Percentiles rank a stretch among this genome's conserved stretches.
These are phyloP conservation scores for Chelon auratus DNA, from an alignment of 2,797 vertebrate species.

Conservation along the genomic window DNA sequence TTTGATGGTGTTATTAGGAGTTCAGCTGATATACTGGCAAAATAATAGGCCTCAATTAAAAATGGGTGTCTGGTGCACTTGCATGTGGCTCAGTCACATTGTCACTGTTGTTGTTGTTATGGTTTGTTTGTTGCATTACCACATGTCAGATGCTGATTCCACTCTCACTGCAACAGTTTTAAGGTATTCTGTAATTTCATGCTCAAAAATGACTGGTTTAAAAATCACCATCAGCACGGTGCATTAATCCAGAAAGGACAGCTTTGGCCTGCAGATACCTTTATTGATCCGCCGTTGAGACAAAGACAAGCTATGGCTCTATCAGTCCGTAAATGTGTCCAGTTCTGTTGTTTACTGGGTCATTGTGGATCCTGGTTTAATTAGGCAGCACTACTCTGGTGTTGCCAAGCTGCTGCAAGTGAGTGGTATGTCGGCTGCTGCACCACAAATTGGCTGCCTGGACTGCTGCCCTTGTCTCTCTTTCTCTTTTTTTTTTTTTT, in stretches of 20 bases:
- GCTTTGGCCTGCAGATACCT: background rate
- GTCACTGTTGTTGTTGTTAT: slow-evolving; percentile 23
- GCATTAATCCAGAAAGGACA: background rate
- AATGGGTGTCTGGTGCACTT: slow-evolving; percentile 8
- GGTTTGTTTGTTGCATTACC: slow-evolving; percentile 31
- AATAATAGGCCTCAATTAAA: slow-evolving; percentile 59
- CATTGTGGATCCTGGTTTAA: slow-evolving; percentile 41
- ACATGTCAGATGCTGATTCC: slow-evolving; percentile 14
- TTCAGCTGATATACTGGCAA: slow-evolving; percentile 40
- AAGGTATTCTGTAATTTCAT: background rate
- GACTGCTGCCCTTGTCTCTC: background rate
- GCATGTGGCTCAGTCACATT: slow-evolving; percentile 23
- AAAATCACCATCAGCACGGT: background rate
- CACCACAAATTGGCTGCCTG: slow-evolving; percentile 21
- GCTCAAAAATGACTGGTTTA: background rate
- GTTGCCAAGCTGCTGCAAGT: slow-evolving; percentile 59
- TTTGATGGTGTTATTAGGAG: slow-evolving; percentile 56
- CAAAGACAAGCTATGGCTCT: slow-evolving; percentile 18
- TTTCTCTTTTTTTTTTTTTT: slow-evolving; percentile 3
- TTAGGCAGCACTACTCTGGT: background rate
- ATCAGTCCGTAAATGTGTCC: slow-evolving; percentile 39
- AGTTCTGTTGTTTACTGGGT: slow-evolving; percentile 28
- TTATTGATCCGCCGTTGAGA: background rate
- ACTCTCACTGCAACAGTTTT: background rate
- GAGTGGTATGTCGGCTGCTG: slow-evolving; percentile 41